Conservation (phyloP, 2,888 invertebrate species). For the Aphelenchoides bicaudatus region DNA sequence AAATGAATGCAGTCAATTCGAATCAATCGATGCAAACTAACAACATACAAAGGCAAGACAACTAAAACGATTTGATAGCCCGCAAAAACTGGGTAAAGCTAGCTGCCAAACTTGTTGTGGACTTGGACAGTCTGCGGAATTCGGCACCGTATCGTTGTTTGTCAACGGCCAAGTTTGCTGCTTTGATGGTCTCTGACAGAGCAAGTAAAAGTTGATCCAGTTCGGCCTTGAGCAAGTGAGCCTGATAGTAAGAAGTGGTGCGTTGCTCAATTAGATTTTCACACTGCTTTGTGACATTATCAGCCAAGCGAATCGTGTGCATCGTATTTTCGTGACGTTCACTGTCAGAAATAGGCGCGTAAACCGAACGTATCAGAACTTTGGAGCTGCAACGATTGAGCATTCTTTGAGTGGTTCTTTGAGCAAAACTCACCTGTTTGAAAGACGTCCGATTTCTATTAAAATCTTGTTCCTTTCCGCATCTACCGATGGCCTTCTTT, state of each 20-base stretch:
- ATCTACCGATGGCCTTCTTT: background rate
- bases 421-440: background rate
- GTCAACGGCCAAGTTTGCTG: background rate
- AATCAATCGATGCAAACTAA: background rate
- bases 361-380: conserved; percentile 3
- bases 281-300: conserved; percentile 24
- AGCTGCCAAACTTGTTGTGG: background rate
- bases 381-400: conserved; percentile 6
- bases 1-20: conserved; percentile 1
- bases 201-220: conserved; percentile 36
- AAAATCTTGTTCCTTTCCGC: conserved; percentile 13
- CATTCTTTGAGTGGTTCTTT: background rate
- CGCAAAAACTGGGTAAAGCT: background rate
- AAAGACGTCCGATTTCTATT: conserved; percentile 6
- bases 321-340: background rate
- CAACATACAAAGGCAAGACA: too few species aligned
- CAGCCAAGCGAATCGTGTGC: conserved; percentile 19
- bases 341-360: background rate
- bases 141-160: conserved; percentile 5
- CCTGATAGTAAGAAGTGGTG: conserved; percentile 37
- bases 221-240: conserved; percentile 37
- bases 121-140: background rate
- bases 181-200: background rate
- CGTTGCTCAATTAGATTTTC: conserved; percentile 37
- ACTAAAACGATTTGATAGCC: conserved; percentile 1